phyloP scores from a whole-genome alignment of 1,140 invertebrate species.

The Lordiphosa mommai region DNA sequence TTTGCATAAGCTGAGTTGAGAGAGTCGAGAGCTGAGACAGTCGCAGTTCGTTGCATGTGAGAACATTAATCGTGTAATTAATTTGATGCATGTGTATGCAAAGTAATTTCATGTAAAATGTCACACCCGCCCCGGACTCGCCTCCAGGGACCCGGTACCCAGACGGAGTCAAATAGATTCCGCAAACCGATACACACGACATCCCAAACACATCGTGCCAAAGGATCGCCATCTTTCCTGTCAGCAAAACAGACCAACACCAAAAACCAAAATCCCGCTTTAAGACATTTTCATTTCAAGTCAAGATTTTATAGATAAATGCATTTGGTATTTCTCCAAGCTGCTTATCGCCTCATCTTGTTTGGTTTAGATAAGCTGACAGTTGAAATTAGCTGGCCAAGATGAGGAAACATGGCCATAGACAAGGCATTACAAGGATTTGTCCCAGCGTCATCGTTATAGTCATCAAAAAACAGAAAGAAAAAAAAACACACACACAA shows the following conservation, averaged over 20 bases:
- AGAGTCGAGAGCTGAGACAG: background rate
- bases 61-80: constrained; percentile 80
- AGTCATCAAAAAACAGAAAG: background rate
- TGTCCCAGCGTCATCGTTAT: constrained; percentile 10
- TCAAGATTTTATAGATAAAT: constrained; percentile 63
- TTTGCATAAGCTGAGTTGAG: constrained; percentile 55
- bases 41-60: constrained; percentile 58
- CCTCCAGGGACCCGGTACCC: background rate
- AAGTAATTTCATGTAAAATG: constrained; percentile 80
- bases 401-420: constrained; percentile 67
- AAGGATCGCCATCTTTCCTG: constrained; percentile 42
- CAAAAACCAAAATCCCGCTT: constrained; percentile 13
- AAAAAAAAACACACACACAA: background rate
- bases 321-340: constrained; percentile 8
- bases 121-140: constrained; percentile 40
- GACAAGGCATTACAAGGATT: constrained; percentile 75
- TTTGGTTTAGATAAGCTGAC: constrained; percentile 70
- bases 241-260: constrained; percentile 34
- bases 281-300: constrained; percentile 64
- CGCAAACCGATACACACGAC: constrained; percentile 64
- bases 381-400: constrained; percentile 75
- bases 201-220: constrained; percentile 37
- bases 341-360: constrained; percentile 55
- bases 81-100: constrained; percentile 80
- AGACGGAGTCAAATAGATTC: constrained; percentile 74